phyloP scores from a whole-genome alignment of 2,113 vertebrate genomes.

The Sisor rabdophorus region DNA sequence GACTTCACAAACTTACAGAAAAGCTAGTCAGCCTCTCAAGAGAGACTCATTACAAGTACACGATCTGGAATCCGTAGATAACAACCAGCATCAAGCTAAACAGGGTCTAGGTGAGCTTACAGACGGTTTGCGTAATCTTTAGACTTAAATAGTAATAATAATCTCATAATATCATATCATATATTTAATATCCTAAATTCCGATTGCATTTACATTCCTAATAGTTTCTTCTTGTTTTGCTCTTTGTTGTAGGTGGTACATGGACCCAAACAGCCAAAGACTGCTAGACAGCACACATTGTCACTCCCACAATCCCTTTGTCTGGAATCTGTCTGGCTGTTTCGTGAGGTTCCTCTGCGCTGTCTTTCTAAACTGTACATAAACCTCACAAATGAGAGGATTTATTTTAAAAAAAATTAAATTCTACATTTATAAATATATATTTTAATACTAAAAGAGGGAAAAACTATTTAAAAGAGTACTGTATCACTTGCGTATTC shows the following conservation, averaged over 20 bases:
- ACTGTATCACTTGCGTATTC: conserved; percentile 79
- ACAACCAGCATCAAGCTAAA: conserved; percentile 56
- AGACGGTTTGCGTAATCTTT: neutral
- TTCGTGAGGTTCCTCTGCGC: conserved; percentile 48
- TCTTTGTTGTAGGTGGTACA: conserved; percentile 62
- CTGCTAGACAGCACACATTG: conserved; percentile 61
- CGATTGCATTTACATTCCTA: neutral
- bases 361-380: conserved; percentile 66
- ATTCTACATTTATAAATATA: conserved; percentile 74
- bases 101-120: conserved; percentile 64
- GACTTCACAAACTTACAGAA: conserved; percentile 60
- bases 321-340: conserved; percentile 53
- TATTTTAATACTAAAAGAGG: conserved; percentile 81
- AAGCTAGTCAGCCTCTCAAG: conserved; percentile 64
- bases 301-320: conserved; percentile 32
- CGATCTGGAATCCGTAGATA: conserved; percentile 70
- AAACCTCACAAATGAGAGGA: conserved; percentile 65
- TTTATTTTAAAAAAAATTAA: conserved; percentile 70
- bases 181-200: neutral
- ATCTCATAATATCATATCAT: no score
- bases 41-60: conserved; percentile 77
- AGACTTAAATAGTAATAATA: neutral
- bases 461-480: conserved; percentile 80
- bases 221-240: conserved; percentile 32
- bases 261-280: conserved; percentile 71